Evolutionary conservation across 2,113 vertebrate species (phyloP).

Genomic region (Urocitellus parryii): DNA sequence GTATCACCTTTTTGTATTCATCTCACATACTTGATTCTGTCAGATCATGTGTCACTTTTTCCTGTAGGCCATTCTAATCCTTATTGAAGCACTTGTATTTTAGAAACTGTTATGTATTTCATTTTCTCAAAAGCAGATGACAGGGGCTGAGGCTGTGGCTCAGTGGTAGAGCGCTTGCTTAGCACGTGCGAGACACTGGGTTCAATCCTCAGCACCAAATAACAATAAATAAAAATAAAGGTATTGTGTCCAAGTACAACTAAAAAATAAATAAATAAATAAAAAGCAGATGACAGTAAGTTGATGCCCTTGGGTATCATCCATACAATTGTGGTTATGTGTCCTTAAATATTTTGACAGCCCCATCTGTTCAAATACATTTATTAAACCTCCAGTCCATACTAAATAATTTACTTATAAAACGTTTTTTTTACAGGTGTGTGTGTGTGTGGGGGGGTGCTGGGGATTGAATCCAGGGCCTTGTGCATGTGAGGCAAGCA

Average conservation of each 20-base stretch:
- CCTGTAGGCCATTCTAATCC: no score
- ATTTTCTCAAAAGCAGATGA: not conserved
- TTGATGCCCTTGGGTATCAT: not conserved
- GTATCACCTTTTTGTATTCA: not conserved
- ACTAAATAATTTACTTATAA: not conserved
- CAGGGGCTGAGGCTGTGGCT: not conserved
- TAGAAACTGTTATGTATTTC: not conserved
- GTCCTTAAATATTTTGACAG: not conserved
- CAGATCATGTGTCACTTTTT: fast-evolving
- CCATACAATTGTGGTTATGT: not conserved
- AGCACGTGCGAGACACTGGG: no score
- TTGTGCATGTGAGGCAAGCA: no score
- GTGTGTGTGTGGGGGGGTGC: no score
- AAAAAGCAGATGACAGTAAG: not conserved
- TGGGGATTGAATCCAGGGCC: no score
- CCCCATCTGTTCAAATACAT: not conserved
- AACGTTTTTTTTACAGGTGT: no score
- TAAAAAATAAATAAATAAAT: no score
- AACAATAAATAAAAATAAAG: no score
- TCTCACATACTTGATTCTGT: not conserved
- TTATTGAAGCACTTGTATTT: not conserved
- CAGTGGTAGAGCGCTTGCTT: no score
- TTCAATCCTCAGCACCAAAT: no score
- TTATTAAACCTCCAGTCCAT: not conserved
- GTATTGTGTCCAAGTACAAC: no score